phyloP scores from a whole-genome alignment of 2,888 invertebrate species.

The Syrphus vitripennis region DNA sequence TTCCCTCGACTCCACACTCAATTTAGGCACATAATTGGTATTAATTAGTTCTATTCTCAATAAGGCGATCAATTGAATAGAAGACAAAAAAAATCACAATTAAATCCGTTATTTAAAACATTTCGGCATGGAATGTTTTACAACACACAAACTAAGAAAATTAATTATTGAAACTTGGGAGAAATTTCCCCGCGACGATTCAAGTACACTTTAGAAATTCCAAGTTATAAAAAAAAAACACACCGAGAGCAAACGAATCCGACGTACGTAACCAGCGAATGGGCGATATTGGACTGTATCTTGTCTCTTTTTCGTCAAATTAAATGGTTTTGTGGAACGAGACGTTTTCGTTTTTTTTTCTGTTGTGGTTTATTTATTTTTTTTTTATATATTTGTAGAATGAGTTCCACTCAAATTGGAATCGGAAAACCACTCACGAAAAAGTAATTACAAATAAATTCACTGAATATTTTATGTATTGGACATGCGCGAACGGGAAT shows the following conservation, averaged over 20 bases:
- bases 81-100: conserved; percentile 6
- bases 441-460: conserved; percentile 21
- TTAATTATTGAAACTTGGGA: not conserved
- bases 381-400: not conserved
- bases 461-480: not conserved
- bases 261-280: conserved; percentile 51
- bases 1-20: conserved; percentile 39
- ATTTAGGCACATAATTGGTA: conserved; percentile 71
- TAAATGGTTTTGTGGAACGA: conserved; percentile 27
- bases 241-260: conserved; percentile 45
- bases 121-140: not conserved
- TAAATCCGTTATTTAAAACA: conserved; percentile 13
- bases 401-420: not conserved
- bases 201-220: conserved; percentile 18
- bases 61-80: conserved; percentile 33
- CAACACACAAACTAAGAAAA: conserved; percentile 7
- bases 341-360: conserved; percentile 28
- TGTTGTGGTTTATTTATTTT: conserved; percentile 26
- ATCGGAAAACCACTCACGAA: conserved; percentile 20
- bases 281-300: conserved; percentile 23
- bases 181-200: conserved; percentile 37
- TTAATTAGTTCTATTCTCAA: conserved; percentile 61
- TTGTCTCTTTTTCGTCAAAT: conserved; percentile 24
- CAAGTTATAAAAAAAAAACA: not conserved
- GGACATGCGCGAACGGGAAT: conserved; percentile 47